Percentiles rank a stretch among this genome's conserved stretches.
Conservation (phyloP, 2,113 vertebrate genomes). For the Megaceryle maxima region DNA sequence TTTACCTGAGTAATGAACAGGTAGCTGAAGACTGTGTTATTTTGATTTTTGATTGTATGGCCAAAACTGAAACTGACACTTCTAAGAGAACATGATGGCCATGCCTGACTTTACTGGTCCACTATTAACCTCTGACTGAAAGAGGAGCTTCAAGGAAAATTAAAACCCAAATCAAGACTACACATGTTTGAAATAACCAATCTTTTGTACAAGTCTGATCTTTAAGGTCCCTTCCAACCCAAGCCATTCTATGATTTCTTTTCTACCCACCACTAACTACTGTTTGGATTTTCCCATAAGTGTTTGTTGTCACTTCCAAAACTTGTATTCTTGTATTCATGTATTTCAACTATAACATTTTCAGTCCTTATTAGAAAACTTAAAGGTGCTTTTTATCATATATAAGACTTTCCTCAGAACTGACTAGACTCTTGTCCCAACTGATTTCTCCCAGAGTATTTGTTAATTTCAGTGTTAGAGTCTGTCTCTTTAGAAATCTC, state of each 20-base stretch:
- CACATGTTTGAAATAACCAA: not conserved
- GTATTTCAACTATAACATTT: not conserved
- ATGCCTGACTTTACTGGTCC: fast-evolving
- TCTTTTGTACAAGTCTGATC: not conserved
- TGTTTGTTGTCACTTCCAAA: not conserved
- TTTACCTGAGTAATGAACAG: not conserved
- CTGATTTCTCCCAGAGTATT: not conserved
- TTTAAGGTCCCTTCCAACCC: not conserved
- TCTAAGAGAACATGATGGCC: not conserved
- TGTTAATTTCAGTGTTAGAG: not conserved
- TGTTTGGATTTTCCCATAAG: not conserved
- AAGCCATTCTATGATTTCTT: not conserved
- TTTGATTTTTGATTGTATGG: not conserved
- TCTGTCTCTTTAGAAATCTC: not conserved
- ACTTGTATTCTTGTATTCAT: fast-evolving
- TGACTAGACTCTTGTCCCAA: not conserved
- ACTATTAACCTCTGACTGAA: not conserved
- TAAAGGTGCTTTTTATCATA: not conserved
- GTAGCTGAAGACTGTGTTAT: not conserved
- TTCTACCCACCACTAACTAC: not conserved
- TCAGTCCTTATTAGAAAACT: not conserved
- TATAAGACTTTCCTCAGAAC: not conserved
- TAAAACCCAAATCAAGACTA: not conserved
- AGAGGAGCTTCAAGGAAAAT: not conserved
- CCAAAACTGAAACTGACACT: not conserved